A percentile compares a stretch with the other conserved stretches of the same genome.
Evolutionary conservation across 2,888 invertebrate species (phyloP).

Genomic region (Euplagia quadripunctaria): DNA sequence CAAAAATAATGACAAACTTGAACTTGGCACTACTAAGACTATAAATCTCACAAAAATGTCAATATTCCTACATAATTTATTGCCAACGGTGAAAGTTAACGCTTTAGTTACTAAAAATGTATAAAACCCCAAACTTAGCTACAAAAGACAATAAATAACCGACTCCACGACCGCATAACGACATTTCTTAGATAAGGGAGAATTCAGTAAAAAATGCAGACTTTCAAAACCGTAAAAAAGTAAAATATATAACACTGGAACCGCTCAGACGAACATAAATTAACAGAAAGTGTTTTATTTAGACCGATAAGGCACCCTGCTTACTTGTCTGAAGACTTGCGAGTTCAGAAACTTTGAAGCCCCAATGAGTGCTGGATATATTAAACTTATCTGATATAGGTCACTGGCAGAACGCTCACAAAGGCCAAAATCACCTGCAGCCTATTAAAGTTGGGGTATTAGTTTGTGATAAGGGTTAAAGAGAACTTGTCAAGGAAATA

Average conservation of each 20-base stretch:
- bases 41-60: conserved; percentile 54
- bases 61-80: conserved; percentile 59
- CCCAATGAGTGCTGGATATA: conserved; percentile 68
- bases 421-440: conserved; percentile 78
- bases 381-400: conserved; percentile 82
- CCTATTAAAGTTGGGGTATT: conserved; percentile 66
- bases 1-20: conserved; percentile 33
- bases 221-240: conserved; percentile 47
- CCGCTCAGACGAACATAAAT: conserved; percentile 70
- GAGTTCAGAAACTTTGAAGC: conserved; percentile 70
- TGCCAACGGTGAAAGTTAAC: conserved; percentile 50
- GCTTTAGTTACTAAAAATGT: conserved; percentile 36
- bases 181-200: conserved; percentile 62
- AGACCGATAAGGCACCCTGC: conserved; percentile 75
- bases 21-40: conserved; percentile 20
- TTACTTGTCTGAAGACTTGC: conserved; percentile 27
- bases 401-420: conserved; percentile 69
- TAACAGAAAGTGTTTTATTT: conserved; percentile 78
- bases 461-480: conserved; percentile 68
- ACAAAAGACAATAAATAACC: conserved; percentile 59
- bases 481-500: conserved; percentile 47
- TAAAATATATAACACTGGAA: conserved; percentile 55
- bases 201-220: conserved; percentile 58
- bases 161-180: conserved; percentile 51
- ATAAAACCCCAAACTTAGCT: conserved; percentile 48